phyloP scores from a whole-genome alignment of 2,113 vertebrate species.

The Brienomyrus brachyistius region DNA sequence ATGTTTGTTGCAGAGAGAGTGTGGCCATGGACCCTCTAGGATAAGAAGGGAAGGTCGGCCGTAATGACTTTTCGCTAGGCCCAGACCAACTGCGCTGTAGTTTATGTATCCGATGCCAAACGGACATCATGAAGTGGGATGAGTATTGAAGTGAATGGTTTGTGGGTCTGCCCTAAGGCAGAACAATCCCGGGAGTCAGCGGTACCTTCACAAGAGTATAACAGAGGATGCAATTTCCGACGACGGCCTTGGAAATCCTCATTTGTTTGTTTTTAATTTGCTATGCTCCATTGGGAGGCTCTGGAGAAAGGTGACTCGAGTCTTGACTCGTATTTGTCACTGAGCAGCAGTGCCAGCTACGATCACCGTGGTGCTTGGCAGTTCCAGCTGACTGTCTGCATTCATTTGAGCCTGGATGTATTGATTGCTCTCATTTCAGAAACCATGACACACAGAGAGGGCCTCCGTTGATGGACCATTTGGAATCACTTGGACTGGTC shows the following conservation, averaged over 20 bases:
- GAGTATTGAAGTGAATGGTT: neutral
- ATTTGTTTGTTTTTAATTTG: slow-evolving; percentile 11
- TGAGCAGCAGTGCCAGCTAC: slow-evolving; percentile 31
- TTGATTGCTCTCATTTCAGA: slow-evolving; percentile 40
- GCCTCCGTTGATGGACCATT: slow-evolving; percentile 30
- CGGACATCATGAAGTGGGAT: neutral
- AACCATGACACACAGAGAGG: slow-evolving; percentile 31
- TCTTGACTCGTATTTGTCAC: slow-evolving; percentile 31
- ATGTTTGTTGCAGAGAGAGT: neutral
- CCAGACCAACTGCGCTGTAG: neutral
- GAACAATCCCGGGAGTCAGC: neutral
- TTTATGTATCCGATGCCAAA: too few species aligned
- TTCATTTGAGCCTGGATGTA: slow-evolving; percentile 36
- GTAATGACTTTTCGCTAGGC: neutral
- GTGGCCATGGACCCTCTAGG: neutral
- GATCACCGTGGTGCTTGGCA: slow-evolving; percentile 28
- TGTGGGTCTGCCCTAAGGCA: neutral
- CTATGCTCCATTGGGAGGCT: neutral
- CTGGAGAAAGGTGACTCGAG: neutral
- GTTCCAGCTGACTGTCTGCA: slow-evolving; percentile 41
- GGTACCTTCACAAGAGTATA: neutral
- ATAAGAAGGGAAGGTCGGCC: neutral
- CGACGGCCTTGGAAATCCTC: neutral
- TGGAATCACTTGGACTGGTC: slow-evolving; percentile 36
- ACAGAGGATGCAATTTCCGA: neutral